A percentile compares a stretch with the other conserved stretches of the same genome.
Evolutionary conservation across 2,888 invertebrate species (phyloP).

Genomic region (Leptinotarsa rubiginosa): DNA sequence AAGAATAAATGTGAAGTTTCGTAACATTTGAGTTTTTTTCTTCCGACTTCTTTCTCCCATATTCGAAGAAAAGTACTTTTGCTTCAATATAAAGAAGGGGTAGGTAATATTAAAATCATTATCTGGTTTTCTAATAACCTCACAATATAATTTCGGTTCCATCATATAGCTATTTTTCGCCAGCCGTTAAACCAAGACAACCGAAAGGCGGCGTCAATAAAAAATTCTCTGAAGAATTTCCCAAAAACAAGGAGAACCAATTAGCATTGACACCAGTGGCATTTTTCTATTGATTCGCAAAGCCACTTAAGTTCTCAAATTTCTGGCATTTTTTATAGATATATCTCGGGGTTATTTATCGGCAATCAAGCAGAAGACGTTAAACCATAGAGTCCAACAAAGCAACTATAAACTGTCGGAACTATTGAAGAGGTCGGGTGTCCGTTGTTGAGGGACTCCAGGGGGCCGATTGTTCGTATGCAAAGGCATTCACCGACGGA

Average conservation of each 20-base stretch:
- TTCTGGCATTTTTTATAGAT: constrained; percentile 29
- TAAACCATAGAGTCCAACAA: constrained; percentile 52
- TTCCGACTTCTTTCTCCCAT: too few species aligned
- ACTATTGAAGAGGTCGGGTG: constrained; percentile 55
- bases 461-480: constrained; percentile 60
- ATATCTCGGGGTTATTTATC: constrained; percentile 51
- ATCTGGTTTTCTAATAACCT: too few species aligned
- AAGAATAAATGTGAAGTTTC: too few species aligned
- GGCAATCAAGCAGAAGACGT: constrained; percentile 55
- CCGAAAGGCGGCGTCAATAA: constrained; percentile 1
- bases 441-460: constrained; percentile 56
- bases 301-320: constrained; percentile 25
- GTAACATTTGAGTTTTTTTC: too few species aligned
- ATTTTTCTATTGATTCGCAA: constrained; percentile 24
- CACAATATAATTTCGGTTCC: too few species aligned
- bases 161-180: too few species aligned
- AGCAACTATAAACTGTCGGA: constrained; percentile 56
- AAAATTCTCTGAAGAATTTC: neutral
- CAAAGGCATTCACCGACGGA: constrained; percentile 59
- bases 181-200: neutral
- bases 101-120: too few species aligned
- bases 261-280: constrained; percentile 15
- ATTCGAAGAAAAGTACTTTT: too few species aligned
- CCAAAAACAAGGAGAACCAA: constrained; percentile 12
- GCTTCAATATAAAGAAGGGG: too few species aligned